Evolutionary conservation across 2,797 vertebrate genomes (phyloP).

Genomic region (Alectoris magna): DNA sequence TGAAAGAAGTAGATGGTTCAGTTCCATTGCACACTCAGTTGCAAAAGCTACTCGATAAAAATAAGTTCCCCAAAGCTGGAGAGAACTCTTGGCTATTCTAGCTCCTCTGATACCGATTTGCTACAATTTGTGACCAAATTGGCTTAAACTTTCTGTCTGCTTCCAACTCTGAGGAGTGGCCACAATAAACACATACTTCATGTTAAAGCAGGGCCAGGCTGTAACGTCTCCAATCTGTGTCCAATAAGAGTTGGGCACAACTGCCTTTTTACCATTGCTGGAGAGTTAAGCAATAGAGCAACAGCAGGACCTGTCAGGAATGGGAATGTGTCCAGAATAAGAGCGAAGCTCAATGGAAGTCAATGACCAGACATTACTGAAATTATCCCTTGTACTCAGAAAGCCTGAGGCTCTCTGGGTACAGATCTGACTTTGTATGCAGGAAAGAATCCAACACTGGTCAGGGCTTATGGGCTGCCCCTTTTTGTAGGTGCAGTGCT

Average conservation of each 20-base stretch:
- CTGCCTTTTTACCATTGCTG: background rate
- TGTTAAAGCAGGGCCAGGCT: background rate
- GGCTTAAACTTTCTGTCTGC: background rate
- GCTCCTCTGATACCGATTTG: background rate
- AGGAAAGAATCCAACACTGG: background rate
- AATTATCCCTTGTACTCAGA: background rate
- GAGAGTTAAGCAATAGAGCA: background rate
- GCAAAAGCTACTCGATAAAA: background rate
- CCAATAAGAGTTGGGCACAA: background rate
- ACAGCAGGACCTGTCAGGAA: background rate
- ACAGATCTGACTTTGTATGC: background rate
- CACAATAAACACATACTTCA: background rate
- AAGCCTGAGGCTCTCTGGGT: background rate
- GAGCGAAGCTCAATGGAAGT: background rate
- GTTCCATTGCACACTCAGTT: background rate
- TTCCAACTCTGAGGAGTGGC: accelerated
- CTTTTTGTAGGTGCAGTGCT: background rate
- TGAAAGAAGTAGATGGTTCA: background rate
- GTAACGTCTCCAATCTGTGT: background rate
- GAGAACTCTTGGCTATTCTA: background rate
- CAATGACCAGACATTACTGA: background rate
- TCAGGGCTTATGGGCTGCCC: background rate
- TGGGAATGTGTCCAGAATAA: background rate
- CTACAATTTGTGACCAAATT: background rate
- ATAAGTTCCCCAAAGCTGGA: background rate